A percentile compares a stretch with the other conserved stretches of the same genome.
phyloP scores from a whole-genome alignment of 2,888 invertebrate genomes.

The Dryadula phaetusa region DNA sequence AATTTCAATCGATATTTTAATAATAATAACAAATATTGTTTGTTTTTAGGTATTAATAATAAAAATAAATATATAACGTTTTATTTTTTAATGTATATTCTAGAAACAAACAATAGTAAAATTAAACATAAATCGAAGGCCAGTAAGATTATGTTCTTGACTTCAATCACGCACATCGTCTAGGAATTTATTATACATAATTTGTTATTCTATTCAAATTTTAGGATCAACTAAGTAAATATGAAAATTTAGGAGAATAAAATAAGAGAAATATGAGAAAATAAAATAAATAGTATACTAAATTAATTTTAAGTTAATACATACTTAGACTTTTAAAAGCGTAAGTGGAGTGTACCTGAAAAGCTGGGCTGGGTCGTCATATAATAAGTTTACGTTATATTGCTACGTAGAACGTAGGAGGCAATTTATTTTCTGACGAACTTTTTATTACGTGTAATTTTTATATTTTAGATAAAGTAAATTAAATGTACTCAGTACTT shows the following conservation, averaged over 20 bases:
- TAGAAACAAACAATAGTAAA: background rate
- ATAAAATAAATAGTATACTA: background rate
- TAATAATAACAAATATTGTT: background rate
- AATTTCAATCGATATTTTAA: background rate
- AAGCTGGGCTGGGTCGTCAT: conserved; percentile 18
- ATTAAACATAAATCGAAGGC: conserved; percentile 26
- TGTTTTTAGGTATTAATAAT: background rate
- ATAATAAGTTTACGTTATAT: conserved; percentile 38
- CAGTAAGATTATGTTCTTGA: conserved; percentile 36
- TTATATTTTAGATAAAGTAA: conserved; percentile 15
- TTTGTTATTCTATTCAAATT: background rate
- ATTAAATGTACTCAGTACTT: conserved; percentile 14
- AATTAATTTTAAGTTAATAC: background rate
- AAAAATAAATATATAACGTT: background rate
- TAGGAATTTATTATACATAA: background rate
- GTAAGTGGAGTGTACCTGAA: conserved; percentile 18
- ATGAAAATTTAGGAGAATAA: too few species aligned
- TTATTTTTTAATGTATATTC: background rate
- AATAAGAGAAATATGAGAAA: too few species aligned
- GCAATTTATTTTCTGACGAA: conserved; percentile 41
- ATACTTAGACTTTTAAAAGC: background rate
- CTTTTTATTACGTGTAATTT: conserved; percentile 35
- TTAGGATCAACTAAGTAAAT: background rate
- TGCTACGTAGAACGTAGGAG: conserved; percentile 27
- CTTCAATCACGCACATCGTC: conserved; percentile 33